A percentile compares a stretch with the other conserved stretches of the same genome.
These are phyloP conservation scores for Drosophila prosaltans DNA, from an alignment of 1,140 invertebrate species.

Conservation along the genomic window DNA sequence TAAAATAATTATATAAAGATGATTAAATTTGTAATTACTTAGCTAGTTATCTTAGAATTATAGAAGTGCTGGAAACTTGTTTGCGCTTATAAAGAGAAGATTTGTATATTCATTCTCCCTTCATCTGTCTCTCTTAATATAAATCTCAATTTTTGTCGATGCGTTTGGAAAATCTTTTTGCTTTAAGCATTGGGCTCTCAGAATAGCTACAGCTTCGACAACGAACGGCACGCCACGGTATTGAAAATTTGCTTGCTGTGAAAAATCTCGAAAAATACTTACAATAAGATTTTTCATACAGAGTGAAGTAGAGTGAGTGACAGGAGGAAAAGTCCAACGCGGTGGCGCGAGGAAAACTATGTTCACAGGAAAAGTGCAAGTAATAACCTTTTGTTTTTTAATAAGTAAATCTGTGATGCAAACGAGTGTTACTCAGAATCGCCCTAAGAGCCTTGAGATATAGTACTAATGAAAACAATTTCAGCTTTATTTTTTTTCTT, in stretches of 20 bases:
- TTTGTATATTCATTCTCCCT: background rate
- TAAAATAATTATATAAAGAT: too few species aligned
- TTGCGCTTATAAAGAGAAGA: slow-evolving; percentile 22
- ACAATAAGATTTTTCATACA: slow-evolving; percentile 20
- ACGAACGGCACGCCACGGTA: slow-evolving; percentile 65
- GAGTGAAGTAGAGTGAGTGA: slow-evolving; percentile 30
- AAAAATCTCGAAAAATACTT: slow-evolving; percentile 56
- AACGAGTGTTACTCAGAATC: slow-evolving; percentile 29
- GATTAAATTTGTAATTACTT: background rate
- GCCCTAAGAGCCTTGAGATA: slow-evolving; percentile 24
- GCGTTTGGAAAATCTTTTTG: slow-evolving; percentile 45
- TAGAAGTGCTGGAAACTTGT: background rate
- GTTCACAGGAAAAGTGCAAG: slow-evolving; percentile 75
- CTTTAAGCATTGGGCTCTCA: slow-evolving; percentile 53
- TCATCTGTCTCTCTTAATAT: slow-evolving; percentile 44
- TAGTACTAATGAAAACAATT: slow-evolving; percentile 27
- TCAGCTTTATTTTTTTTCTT: slow-evolving; percentile 8
- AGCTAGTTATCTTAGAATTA: background rate
- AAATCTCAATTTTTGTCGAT: slow-evolving; percentile 52
- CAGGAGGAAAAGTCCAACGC: slow-evolving; percentile 18
- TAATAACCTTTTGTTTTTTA: slow-evolving; percentile 65
- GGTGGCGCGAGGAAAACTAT: slow-evolving; percentile 35
- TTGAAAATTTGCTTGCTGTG: slow-evolving; percentile 34
- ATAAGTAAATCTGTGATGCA: slow-evolving; percentile 41
- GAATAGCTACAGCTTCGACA: slow-evolving; percentile 73